Evolutionary conservation across 1,140 invertebrate species (phyloP), one percentile per base, ranked within the genome.

Genomic region (Thaumatotibia leucotreta): DNA sequence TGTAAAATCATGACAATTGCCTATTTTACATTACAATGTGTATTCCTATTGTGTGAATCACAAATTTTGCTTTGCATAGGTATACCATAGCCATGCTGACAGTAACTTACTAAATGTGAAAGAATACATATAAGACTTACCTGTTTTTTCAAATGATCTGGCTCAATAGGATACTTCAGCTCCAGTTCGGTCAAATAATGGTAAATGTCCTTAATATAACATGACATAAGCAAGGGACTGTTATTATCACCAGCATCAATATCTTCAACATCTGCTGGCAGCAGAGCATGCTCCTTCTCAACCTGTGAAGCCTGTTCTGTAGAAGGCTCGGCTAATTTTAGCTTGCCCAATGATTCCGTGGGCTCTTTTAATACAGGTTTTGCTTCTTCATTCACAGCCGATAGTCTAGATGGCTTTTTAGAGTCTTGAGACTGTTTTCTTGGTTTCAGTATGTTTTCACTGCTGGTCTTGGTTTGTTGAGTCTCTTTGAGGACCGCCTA

Each of bases 161-260:
- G 77, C 50, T 88, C 81, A 62, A 97, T 92, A 10, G 92, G 89
- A 87, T 92, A 94, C 67, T 94, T 92, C 45, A 78, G 89, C 91
- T 98, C 97, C 63, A 97, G 83, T 22, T 92, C 81, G 72, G 93
- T 93, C 76, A 98, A 91, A 84, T 98, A 97, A 10, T 89, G 83
- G 79, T 97, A 97, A 81, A 98, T 98, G 70, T 97, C 96, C 70
- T 96, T 95, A 54, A 96, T 95, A 83, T 98, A 98, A 70, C 95
- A 93, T 24, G 94, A 94, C 79, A 97, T 95, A 68, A 97, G 92
- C 76, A 95, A 93, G 4, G 96, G 96, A 64, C 78, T 91, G 27
- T 85, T 81, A 80, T 97, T 96, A 50, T 94, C 93, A 62, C 84
- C 90, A 75, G 96, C 95, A 69, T 95, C 94, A 76, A 94, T 93